These are phyloP conservation scores for Vicugna pacos DNA, from an alignment of 2,113 vertebrate genomes.

Conservation along the genomic window DNA sequence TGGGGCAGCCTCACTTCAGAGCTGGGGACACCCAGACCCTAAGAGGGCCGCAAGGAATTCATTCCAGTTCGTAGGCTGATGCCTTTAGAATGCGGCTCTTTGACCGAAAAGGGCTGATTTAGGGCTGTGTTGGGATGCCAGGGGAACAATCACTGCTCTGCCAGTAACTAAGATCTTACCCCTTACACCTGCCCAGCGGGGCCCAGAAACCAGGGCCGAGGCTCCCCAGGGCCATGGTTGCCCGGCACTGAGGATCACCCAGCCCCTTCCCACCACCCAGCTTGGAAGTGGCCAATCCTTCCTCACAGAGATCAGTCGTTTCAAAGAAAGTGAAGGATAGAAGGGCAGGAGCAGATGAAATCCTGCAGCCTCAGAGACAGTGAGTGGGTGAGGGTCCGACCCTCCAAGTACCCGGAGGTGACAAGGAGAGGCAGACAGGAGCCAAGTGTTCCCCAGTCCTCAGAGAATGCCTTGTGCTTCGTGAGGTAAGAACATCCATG, in stretches of 20 bases:
- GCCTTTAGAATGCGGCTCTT: background rate
- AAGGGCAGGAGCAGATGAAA: background rate
- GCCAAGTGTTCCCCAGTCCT: too few species aligned
- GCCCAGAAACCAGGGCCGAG: background rate
- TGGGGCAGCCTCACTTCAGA: background rate
- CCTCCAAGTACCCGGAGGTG: background rate
- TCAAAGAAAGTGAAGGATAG: background rate
- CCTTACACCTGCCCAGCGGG: rapidly evolving
- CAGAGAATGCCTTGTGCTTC: too few species aligned
- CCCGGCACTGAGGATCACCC: background rate
- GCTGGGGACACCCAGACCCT: background rate
- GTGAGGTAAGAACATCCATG: background rate
- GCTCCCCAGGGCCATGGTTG: background rate
- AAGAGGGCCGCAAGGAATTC: too few species aligned
- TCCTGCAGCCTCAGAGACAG: background rate
- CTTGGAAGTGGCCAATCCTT: background rate
- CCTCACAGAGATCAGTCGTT: background rate
- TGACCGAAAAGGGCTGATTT: background rate
- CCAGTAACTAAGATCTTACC: background rate
- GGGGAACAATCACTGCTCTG: background rate
- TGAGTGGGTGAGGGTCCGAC: too few species aligned
- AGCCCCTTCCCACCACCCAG: background rate
- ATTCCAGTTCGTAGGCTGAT: background rate
- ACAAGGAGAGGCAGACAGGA: background rate
- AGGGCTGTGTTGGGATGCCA: background rate